Conservation (phyloP, 2,797 vertebrate genomes). For the Gambelia wislizenii region DNA sequence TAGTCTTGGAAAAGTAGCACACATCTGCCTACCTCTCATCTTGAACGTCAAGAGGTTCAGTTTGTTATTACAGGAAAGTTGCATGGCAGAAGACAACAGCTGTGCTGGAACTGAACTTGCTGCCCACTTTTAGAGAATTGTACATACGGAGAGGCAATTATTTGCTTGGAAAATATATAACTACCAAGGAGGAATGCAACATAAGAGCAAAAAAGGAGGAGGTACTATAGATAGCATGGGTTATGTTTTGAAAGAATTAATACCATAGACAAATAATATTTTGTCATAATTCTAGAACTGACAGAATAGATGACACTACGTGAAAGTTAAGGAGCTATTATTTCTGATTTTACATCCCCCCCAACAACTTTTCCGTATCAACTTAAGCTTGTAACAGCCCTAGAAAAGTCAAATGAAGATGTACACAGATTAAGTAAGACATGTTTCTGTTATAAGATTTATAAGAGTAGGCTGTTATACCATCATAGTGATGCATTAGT, state of each 20-base stretch:
- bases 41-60: background rate
- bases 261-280: background rate
- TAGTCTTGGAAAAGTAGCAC: background rate
- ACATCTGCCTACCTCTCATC: background rate
- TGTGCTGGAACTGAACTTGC: background rate
- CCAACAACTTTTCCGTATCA: background rate
- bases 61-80: background rate
- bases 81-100: background rate
- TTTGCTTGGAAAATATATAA: background rate
- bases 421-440: background rate
- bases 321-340: too few species aligned
- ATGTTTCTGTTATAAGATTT: too few species aligned
- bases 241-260: background rate
- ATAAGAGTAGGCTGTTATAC: too few species aligned
- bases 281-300: background rate
- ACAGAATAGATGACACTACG: background rate
- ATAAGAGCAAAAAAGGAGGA: background rate
- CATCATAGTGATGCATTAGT: too few species aligned
- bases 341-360: too few species aligned
- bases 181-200: background rate
- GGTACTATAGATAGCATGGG: background rate
- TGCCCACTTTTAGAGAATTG: background rate
- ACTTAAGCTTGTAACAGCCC: background rate
- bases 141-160: background rate
- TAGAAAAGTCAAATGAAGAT: background rate